Base-by-base conservation (phyloP, 2,113 vertebrate species). In the Ursus arctos region DNA sequence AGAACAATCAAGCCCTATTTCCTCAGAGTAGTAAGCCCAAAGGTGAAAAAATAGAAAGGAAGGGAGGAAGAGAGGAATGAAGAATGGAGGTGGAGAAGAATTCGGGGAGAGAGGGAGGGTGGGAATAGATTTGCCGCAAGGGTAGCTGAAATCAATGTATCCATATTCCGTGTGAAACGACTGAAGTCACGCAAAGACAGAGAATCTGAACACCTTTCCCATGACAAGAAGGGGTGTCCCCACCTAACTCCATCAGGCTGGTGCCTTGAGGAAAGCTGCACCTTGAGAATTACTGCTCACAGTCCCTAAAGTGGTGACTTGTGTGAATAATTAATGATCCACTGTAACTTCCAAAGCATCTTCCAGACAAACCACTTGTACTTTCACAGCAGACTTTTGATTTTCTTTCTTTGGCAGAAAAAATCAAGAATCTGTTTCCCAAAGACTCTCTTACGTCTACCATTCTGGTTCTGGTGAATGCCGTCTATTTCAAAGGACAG, bases 401-500 rank as follows among this genome's bases (percentile, higher is more conserved):
- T 87, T 40, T 86, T 71, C 57, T 26, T 80, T 94, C 59, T 40
- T 49, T 71, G 96, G 51, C 91, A 99, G 99, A 97, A 97, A 99
- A 99, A 98, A 99, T 99, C 93, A 98, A 99, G 97, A 98, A 99
- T 16, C 94, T 99, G 9, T 94, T 99, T 72, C 98, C 99, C 85
- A 26, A 67, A 13, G 96, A 97, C 7, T 96, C 94, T 49, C 93
- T 99, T 55, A 63, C 0, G 6, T 67, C 59, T 94, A 99, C 98
- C 0, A 74, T 81, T 36, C 53, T 99, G 97, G 98, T 98, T 93
- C 98, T 99, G 67, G 99, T 99, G 88, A 99, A 99, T 1, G 99
- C 99, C 51, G 96, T 99, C 85, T 99, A 99, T 97, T 99, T 99
- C 95, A 99, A 99, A 97, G 99, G 99, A 33, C 98, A 98, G 83